phyloP scores from a whole-genome alignment of 2,113 vertebrate species.

The Coturnix japonica region DNA sequence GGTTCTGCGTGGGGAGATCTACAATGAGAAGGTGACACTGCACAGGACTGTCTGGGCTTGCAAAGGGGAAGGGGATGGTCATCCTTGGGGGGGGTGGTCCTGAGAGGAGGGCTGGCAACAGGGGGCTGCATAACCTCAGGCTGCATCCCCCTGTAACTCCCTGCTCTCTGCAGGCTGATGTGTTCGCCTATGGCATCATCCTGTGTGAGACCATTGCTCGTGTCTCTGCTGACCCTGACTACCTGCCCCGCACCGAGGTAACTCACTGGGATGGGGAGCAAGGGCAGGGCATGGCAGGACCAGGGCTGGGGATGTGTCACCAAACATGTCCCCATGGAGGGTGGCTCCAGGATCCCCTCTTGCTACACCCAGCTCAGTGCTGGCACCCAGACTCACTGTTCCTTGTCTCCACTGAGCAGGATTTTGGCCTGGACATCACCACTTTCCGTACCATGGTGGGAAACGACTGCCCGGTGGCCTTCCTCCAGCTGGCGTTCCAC shows the following conservation, averaged over 20 bases:
- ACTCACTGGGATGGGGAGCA: background rate
- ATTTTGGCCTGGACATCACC: constrained; percentile 90
- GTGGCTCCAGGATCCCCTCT: background rate
- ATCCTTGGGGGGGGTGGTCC: background rate
- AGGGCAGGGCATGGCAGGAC: background rate
- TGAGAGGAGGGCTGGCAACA: background rate
- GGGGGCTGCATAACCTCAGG: accelerated
- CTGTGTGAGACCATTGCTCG: constrained; percentile 94
- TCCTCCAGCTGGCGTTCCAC: constrained; percentile 89
- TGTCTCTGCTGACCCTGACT: constrained; percentile 92
- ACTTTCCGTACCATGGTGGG: constrained; percentile 88
- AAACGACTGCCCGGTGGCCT: constrained; percentile 84
- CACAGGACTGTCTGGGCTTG: accelerated
- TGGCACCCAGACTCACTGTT: background rate
- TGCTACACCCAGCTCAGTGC: background rate
- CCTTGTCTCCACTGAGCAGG: constrained; percentile 68
- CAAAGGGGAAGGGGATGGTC: background rate
- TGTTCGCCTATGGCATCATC: constrained; percentile 94
- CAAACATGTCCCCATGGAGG: accelerated
- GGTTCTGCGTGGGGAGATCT: constrained; percentile 91
- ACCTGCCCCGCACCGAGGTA: constrained; percentile 93
- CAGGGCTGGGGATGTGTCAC: accelerated
- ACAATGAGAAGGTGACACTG: constrained; percentile 90
- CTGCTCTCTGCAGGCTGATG: constrained; percentile 73
- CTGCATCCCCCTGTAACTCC: background rate